Percentiles rank a stretch among this genome's conserved stretches.
These are phyloP conservation scores for Dendropsophus ebraccatus DNA, from an alignment of 2,113 vertebrate genomes.

Conservation along the genomic window DNA sequence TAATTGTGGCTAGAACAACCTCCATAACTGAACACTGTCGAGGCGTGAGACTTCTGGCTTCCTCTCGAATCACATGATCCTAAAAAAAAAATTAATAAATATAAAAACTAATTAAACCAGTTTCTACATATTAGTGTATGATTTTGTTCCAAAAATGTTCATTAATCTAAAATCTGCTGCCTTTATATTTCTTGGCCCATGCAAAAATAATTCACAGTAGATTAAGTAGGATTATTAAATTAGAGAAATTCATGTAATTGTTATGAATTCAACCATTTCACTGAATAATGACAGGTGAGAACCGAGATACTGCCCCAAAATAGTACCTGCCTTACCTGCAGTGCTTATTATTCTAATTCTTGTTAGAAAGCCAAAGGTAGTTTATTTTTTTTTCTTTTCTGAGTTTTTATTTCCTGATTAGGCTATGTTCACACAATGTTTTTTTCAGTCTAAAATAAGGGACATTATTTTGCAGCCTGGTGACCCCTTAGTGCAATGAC, in stretches of 20 bases:
- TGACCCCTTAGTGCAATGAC: no score
- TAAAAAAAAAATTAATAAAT: no score
- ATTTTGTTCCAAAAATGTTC: background rate
- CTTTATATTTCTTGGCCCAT: constrained; percentile 26
- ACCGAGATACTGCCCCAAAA: background rate
- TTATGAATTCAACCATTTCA: constrained; percentile 14
- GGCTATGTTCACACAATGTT: no score
- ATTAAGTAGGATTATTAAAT: constrained; percentile 32
- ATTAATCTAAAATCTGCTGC: constrained; percentile 1
- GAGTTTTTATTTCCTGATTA: background rate
- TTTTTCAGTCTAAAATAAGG: no score
- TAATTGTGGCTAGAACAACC: constrained; percentile 90
- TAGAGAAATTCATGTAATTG: constrained; percentile 12
- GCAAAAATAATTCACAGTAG: constrained; percentile 33
- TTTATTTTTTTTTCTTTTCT: background rate
- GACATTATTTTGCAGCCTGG: no score
- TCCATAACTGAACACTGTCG: constrained; percentile 94
- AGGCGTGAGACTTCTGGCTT: constrained; percentile 86
- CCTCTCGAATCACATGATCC: constrained; percentile 94
- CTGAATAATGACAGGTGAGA: constrained; percentile 25
- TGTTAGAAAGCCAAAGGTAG: background rate
- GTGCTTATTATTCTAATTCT: background rate
- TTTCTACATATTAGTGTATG: background rate
- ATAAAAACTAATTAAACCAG: background rate
- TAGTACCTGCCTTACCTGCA: background rate